phyloP scores from a whole-genome alignment of 1,140 invertebrate species.

The Aricia agestis region DNA sequence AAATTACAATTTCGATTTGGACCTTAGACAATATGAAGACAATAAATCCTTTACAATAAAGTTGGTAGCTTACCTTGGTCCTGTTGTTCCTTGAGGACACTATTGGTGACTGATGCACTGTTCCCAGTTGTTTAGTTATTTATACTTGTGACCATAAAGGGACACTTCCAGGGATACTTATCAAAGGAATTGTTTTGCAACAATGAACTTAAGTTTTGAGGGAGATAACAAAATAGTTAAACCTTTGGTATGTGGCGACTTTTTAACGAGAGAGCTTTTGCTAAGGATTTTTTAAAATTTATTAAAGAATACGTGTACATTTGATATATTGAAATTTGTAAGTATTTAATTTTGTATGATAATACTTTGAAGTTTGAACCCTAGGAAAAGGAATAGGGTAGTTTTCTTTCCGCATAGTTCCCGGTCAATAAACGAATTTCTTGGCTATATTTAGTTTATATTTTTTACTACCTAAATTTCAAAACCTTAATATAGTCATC shows the following conservation, averaged over 20 bases:
- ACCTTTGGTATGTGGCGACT: conserved; percentile 42
- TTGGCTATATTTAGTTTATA: no score
- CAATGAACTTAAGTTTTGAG: conserved; percentile 35
- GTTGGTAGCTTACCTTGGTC: conserved; percentile 36
- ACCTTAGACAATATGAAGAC: no score
- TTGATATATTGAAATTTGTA: no score
- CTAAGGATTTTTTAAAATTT: not conserved
- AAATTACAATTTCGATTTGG: no score
- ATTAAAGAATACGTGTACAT: no score
- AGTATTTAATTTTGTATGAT: no score
- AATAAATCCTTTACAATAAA: not conserved
- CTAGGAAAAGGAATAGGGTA: no score
- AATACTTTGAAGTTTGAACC: no score
- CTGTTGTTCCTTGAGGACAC: conserved; percentile 29
- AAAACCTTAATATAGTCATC: no score
- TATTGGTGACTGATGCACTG: conserved; percentile 37
- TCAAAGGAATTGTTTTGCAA: conserved; percentile 50
- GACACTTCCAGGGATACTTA: conserved; percentile 30
- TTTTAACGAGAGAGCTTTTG: conserved; percentile 16
- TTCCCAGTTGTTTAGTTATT: conserved; percentile 36
- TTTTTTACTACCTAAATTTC: no score
- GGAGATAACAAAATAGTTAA: conserved; percentile 55
- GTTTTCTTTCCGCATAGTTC: no score
- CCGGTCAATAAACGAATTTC: no score
- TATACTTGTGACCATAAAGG: conserved; percentile 33